Base-by-base conservation (phyloP, 2,797 vertebrate species). In the Morelia viridis region DNA sequence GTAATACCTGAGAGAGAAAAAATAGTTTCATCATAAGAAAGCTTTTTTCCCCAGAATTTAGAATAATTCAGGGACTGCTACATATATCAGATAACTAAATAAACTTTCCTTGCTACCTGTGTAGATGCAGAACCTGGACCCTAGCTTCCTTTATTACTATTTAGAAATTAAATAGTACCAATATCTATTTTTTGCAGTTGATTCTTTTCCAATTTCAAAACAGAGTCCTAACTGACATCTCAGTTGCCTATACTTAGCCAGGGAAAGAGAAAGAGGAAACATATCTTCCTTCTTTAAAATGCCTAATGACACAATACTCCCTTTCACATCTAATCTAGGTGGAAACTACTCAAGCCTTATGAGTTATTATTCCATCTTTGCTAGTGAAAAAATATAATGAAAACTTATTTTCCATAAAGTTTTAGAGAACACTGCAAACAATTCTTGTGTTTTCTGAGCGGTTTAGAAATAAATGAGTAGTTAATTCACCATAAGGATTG, bases 1-100 rank as follows among this genome's bases (percentile, higher is more conserved):
- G 99, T 97, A 99, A 97, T 95, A 99, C 98, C 99, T 99, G 93
- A 90, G 87, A 76, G 22, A 28, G 24, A 71, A 57, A 56, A 57
- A n/a, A 53, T 22, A 64, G 53, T 56, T 24, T 71, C 35, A 62
- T 62, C 62, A 6, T 46, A 60, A 76, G 19, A 35, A 46, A 53
- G 50, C 8, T 53, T 80, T 80, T 80, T 1, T 1, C 15, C 46
- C 19, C 41, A 80, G 9, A 17, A 76, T 65, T 28, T 65, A 85
- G 76, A 83, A 50, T 31, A 90, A 87, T 46, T 41, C 13, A 68
- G 13, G 22, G 57, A 87, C 17, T 87, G 6, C 13, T 35, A 12
- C 17, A 41, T n/a, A 60, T n/a, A 90, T 11, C 22, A 80, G 22
- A 1, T 80, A 31, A 19, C 24, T 28, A 56, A 68, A 46, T 22